Base-by-base conservation (phyloP, 1,140 invertebrate genomes). In the Arctopsyche grandis region DNA sequence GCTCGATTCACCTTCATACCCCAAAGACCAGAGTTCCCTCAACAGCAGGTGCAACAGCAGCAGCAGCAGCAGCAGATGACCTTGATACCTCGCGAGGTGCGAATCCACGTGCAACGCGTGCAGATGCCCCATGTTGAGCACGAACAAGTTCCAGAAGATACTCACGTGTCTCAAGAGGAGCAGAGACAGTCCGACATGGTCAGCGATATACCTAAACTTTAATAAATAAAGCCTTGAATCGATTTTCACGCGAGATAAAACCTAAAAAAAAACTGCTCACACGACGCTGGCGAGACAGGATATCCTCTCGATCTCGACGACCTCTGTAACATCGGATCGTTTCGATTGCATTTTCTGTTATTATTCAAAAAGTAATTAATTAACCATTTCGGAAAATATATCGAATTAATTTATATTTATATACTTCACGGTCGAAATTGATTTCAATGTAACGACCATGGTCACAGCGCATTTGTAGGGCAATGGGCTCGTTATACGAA, bases 41-140 rank as follows among this genome's bases (percentile, higher is more conserved):
- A 44, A 4, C 78, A 75, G 44, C 75, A 78, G 22, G 66, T 75
- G 29, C 77, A 60, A 22, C 46, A 58, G 58, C 58, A 77, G n/a
- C 75, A 75, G 1, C 29, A 60, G 10, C 52, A 71, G 44, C 78
- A 63, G 9, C 81, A 80, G 56, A 80, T 82, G 81, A 79, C 81
- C 38, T 69, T 82, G 44, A 70, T 82, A 7, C 86, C 87, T 12
- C 85, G 87, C 24, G 86, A 89, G 83, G 88, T 89, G 85, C 85
- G 88, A 75, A 88, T 89, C 82, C 88, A 89, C 79, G 87, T 89
- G 0, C 88, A 89, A 79, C 84, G 88, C 12, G 86, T 89, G 0
- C 81, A 82, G 16, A 14, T 82, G 63, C 81, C 81, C n/a, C 81
- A 82, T 38, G 79, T 82, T 0, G 79, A 80, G 12, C 58, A 48